Evolutionary conservation across 1,140 invertebrate species (phyloP), one percentile per base, ranked within the genome.

Genomic region (Phocides pigmalion): DNA sequence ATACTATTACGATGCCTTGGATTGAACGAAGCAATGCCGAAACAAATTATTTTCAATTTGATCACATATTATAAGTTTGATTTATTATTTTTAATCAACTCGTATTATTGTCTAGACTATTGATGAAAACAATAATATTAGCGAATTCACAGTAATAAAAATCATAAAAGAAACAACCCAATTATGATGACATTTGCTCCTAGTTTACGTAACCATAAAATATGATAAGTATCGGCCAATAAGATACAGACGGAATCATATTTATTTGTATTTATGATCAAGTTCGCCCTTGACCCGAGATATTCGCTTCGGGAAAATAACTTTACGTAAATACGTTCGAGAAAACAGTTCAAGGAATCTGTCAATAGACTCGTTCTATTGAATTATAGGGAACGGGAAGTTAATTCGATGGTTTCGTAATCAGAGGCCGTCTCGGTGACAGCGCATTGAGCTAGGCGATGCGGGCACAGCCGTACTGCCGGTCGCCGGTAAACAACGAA

Each of bases 191-290:
- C 67, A 74, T 87, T 81, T 73, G 68, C 74, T 75, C 70, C 66
- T 78, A 76, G 75, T 80, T 78, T 80, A 81, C 75, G 76, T 72
- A 82, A 79, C 71, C 76, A 85, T 88, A 88, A 88, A 88, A 84
- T 81, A 87, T 82, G 82, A 88, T 88, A 88, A 84, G 76, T 73
- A 83, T 87, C 82, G 69, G 71, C 66, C 81, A 81, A 83, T 81
- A 75, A 80, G 76, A 83, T 79, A 83, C 76, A 74, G 76, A 70
- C 72, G 73, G 72, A 72, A 78, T 76, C 79, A 74, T 75, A 81
- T 85, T 84, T 87, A 84, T 83, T 86, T 79, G 78, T 86, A 84
- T 86, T 89, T 86, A 87, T 79, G 82, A 84, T 68, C 69, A 73
- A 81, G 79, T 76, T 70, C 74, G 68, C 72, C 84, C 82, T 87